Evolutionary conservation across 2,888 invertebrate genomes (phyloP).

Genomic region (Diplolepis rosae): DNA sequence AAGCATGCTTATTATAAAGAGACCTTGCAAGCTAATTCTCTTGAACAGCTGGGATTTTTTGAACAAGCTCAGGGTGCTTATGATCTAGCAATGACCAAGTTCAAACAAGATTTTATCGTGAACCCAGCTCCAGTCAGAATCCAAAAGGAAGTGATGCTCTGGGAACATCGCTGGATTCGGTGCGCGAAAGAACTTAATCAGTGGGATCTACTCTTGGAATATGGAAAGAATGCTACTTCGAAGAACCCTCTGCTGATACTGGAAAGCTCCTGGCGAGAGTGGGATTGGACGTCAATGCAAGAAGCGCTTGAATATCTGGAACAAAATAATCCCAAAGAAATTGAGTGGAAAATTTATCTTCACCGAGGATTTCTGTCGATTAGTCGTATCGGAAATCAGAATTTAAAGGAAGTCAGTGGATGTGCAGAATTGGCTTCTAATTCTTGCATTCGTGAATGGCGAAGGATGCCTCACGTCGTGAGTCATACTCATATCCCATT

Average conservation of each 20-base stretch:
- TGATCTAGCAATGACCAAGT: conserved; percentile 91
- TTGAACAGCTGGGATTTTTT: conserved; percentile 97
- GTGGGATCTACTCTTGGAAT: conserved; percentile 95
- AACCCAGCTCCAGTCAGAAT: conserved; percentile 85
- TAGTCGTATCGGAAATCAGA: conserved; percentile 88
- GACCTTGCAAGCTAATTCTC: conserved; percentile 91
- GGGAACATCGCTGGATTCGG: conserved; percentile 90
- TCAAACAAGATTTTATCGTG: conserved; percentile 86
- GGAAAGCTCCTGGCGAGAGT: conserved; percentile 95
- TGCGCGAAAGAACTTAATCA: conserved; percentile 97
- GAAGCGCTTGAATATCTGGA: conserved; percentile 94
- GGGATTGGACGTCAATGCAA: conserved; percentile 96
- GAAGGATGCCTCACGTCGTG: conserved; percentile 93
- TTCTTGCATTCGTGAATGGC: conserved; percentile 96
- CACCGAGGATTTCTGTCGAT: conserved; percentile 96
- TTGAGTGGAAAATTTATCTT: conserved; percentile 86
- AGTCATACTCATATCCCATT: conserved; percentile 95
- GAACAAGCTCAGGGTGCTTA: conserved; percentile 94
- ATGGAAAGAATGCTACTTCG: conserved; percentile 86
- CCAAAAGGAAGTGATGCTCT: conserved; percentile 85
- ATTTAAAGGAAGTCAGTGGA: conserved; percentile 82
- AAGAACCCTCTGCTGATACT: conserved; percentile 91
- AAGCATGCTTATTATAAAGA: conserved; percentile 93
- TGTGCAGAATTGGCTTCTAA: conserved; percentile 93
- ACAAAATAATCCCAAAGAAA: conserved; percentile 91